Percentiles rank a stretch among this genome's conserved stretches.
Evolutionary conservation across 2,113 vertebrate genomes (phyloP).

Genomic region (Copsychus sechellarum): DNA sequence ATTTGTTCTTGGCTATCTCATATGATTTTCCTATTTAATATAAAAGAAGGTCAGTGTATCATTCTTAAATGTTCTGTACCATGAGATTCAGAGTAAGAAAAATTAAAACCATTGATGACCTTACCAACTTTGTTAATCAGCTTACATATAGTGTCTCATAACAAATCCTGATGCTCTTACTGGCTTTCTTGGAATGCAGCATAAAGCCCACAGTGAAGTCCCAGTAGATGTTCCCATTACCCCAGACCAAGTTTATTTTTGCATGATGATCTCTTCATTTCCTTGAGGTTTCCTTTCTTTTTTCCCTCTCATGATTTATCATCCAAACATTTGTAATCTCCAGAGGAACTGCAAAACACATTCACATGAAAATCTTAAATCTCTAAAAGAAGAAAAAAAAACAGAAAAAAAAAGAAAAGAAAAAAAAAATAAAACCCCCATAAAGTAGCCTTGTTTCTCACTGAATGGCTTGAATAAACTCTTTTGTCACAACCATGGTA

Average conservation of each 20-base stretch:
- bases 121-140: neutral
- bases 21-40: neutral
- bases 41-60: neutral
- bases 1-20: neutral
- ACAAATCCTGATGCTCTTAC: neutral
- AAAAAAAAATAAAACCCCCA: rapidly evolving
- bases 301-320: neutral
- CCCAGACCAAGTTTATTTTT: slow-evolving; percentile 6
- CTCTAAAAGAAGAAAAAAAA: neutral
- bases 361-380: slow-evolving; percentile 32
- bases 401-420: neutral
- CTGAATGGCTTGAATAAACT: neutral
- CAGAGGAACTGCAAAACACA: neutral
- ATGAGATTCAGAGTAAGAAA: neutral
- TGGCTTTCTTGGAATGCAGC: neutral
- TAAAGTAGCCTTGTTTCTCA: neutral
- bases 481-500: neutral
- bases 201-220: neutral
- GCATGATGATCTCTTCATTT: neutral
- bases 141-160: neutral
- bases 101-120: neutral
- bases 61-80: neutral
- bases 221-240: slow-evolving; percentile 1
- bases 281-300: slow-evolving; percentile 35
- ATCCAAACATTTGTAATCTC: slow-evolving; percentile 25